phyloP scores from a whole-genome alignment of 2,113 vertebrate genomes.

The Sorex fumeus region DNA sequence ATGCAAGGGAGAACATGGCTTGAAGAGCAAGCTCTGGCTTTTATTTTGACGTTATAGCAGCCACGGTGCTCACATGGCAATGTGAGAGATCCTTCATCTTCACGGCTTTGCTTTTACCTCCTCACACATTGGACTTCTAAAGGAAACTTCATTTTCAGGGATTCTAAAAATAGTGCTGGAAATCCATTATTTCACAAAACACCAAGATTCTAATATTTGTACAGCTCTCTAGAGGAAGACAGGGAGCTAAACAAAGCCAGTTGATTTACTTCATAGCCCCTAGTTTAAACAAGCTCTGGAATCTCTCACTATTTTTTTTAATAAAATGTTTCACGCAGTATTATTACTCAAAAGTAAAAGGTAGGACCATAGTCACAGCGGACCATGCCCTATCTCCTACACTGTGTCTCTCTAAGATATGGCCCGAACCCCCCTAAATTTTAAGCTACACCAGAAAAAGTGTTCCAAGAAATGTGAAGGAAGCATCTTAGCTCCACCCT shows the following conservation, averaged over 20 bases:
- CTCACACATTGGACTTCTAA: neutral
- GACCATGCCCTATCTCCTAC: no score
- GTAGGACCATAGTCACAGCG: neutral
- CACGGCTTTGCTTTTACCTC: neutral
- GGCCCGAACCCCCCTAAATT: no score
- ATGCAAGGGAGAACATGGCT: no score
- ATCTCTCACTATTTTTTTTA: neutral
- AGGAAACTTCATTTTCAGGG: constrained; percentile 14
- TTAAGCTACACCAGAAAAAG: neutral
- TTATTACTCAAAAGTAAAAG: neutral
- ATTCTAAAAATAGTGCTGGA: constrained; percentile 22
- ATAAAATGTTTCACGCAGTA: constrained; percentile 24
- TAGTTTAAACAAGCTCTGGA: neutral
- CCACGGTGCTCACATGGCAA: neutral
- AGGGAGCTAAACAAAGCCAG: neutral
- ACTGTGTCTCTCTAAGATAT: no score
- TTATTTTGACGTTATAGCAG: neutral
- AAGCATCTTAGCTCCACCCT: neutral
- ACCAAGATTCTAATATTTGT: neutral
- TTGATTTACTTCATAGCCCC: neutral
- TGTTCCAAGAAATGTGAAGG: neutral
- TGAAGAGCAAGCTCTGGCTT: neutral
- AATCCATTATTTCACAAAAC: constrained; percentile 5
- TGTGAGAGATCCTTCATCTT: neutral
- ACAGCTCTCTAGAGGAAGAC: neutral